Evolutionary conservation across 1,140 invertebrate species (phyloP).

Genomic region (Meloidogyne floridensis): DNA sequence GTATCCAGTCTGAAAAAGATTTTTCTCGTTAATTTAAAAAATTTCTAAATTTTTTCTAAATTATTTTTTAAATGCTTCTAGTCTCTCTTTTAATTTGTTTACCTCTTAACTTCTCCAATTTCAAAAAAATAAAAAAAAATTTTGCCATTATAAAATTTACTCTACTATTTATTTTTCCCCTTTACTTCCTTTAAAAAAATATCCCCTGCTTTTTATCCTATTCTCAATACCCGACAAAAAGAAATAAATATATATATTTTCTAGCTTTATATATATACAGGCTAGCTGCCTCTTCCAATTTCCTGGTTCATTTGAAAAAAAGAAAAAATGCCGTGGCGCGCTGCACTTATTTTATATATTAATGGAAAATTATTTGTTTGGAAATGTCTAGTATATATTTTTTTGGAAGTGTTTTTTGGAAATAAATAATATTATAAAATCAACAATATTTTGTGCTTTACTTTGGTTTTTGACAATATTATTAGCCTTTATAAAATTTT

Average conservation of each 20-base stretch:
- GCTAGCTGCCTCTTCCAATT: slow-evolving; percentile 2
- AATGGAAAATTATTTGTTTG: no score
- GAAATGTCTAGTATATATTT: no score
- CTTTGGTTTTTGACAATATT: no score
- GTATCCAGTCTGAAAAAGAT: no score
- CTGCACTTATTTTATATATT: no score
- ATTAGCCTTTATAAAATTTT: no score
- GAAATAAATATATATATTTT: background rate
- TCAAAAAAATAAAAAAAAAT: background rate
- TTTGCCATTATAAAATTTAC: slow-evolving; percentile 4
- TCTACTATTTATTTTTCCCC: background rate
- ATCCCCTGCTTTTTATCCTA: background rate
- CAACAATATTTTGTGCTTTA: no score
- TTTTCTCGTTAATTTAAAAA: no score
- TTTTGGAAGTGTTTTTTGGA: no score
- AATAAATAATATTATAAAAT: no score
- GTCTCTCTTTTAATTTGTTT: background rate
- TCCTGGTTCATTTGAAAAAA: background rate
- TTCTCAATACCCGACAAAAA: slow-evolving; percentile 91
- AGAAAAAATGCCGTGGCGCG: no score
- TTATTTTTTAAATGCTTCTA: slow-evolving; percentile 56
- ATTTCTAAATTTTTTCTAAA: slow-evolving; percentile 51
- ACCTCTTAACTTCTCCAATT: background rate
- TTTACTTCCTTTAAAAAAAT: background rate
- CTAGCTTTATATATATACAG: background rate